Evolutionary conservation across 2,113 vertebrate genomes (phyloP).

Genomic region (Mirounga angustirostris): DNA sequence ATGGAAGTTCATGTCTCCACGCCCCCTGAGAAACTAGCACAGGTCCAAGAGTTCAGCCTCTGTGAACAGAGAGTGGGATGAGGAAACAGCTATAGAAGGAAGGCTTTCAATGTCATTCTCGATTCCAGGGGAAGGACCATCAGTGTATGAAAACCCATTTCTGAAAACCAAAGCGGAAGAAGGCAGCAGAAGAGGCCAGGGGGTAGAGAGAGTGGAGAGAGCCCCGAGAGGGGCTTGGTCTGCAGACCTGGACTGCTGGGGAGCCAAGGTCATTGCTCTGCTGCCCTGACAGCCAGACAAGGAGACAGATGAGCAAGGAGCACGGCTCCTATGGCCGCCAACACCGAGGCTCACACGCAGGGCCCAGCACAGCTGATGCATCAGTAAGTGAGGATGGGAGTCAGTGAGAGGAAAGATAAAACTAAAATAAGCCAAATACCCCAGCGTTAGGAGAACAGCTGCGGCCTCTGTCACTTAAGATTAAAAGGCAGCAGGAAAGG

Average conservation of each 20-base stretch:
- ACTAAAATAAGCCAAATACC: neutral
- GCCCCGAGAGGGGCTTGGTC: neutral
- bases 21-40: neutral
- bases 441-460: too few relatives aligned
- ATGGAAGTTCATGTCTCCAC: fast-evolving
- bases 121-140: neutral
- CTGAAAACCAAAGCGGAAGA: neutral
- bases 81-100: neutral
- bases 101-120: neutral
- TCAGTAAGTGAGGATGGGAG: neutral
- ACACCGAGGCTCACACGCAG: neutral
- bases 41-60: neutral
- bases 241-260: fast-evolving
- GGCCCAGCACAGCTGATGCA: neutral
- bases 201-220: neutral
- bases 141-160: neutral
- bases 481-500: neutral
- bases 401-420: neutral
- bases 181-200: fast-evolving
- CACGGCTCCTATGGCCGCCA: fast-evolving
- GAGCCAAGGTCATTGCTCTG: neutral
- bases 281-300: neutral
- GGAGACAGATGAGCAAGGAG: fast-evolving
- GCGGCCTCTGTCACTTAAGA: neutral
- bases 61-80: neutral